Evolutionary conservation across 2,888 invertebrate species (phyloP).

Genomic region (Matsumyia berberina): DNA sequence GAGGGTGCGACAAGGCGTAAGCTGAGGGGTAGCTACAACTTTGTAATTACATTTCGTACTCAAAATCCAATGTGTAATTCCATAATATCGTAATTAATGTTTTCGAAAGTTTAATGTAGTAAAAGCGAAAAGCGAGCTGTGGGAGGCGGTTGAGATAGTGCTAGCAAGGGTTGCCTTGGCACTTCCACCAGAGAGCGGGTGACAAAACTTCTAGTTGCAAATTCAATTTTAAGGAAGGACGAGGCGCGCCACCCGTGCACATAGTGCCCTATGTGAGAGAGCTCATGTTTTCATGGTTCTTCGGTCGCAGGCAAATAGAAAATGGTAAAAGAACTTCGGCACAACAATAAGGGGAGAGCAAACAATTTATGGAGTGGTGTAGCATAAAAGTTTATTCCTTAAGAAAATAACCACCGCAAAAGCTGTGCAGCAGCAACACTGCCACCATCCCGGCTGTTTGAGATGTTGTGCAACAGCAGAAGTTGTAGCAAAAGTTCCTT

Average conservation of each 20-base stretch:
- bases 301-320: constrained; percentile 40
- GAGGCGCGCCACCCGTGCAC: background rate
- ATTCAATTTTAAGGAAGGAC: constrained; percentile 49
- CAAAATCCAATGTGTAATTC: constrained; percentile 73
- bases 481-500: constrained; percentile 56
- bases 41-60: constrained; percentile 74
- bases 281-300: constrained; percentile 46
- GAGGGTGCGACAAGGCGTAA: constrained; percentile 7
- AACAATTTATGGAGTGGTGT: constrained; percentile 33
- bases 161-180: constrained; percentile 5
- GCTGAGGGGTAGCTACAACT: constrained; percentile 62
- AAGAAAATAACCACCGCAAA: constrained; percentile 63
- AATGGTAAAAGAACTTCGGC: constrained; percentile 13
- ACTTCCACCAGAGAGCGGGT: constrained; percentile 25
- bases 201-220: constrained; percentile 52
- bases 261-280: constrained; percentile 13
- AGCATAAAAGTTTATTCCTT: constrained; percentile 45
- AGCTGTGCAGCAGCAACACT: constrained; percentile 5
- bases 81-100: constrained; percentile 75
- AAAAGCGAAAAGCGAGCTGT: constrained; percentile 33
- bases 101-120: constrained; percentile 74
- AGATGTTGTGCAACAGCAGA: constrained; percentile 62
- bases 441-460: background rate
- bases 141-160: constrained; percentile 22
- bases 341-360: constrained; percentile 2